A percentile compares a stretch with the other conserved stretches of the same genome.
phyloP scores from a whole-genome alignment of 2,888 invertebrate species.

The Crossocerus cetratus region DNA sequence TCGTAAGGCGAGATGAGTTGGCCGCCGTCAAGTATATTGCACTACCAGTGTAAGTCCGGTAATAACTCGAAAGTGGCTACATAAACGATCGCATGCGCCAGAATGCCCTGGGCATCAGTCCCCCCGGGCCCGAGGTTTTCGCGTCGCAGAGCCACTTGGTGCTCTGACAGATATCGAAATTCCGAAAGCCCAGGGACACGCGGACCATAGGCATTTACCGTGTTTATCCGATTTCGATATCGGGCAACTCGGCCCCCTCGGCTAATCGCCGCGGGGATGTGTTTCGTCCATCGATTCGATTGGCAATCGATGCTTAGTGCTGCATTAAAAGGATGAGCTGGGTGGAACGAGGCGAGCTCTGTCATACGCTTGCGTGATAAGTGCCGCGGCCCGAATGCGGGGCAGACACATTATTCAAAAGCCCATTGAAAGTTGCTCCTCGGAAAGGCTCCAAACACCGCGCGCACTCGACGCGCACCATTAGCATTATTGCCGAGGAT shows the following conservation, averaged over 20 bases:
- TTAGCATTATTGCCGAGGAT: not conserved
- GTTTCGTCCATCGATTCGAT: slow-evolving; percentile 44
- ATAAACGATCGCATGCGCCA: slow-evolving; percentile 30
- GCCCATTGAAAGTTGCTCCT: slow-evolving; percentile 41
- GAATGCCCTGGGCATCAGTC: no score
- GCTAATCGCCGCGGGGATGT: not conserved
- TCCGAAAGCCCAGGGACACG: slow-evolving; percentile 13
- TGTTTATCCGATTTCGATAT: slow-evolving; percentile 36
- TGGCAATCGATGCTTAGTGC: slow-evolving; percentile 41
- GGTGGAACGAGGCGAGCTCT: slow-evolving; percentile 38
- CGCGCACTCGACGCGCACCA: no score
- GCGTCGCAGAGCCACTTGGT: not conserved
- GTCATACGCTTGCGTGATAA: slow-evolving; percentile 24
- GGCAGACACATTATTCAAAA: slow-evolving; percentile 61
- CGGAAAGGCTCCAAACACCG: slow-evolving; percentile 16
- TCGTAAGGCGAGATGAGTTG: slow-evolving; percentile 18
- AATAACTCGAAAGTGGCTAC: slow-evolving; percentile 19
- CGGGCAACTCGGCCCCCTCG: no score
- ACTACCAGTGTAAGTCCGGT: slow-evolving; percentile 16
- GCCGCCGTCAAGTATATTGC: slow-evolving; percentile 9
- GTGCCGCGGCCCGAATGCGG: slow-evolving; percentile 37
- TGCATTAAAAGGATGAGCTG: slow-evolving; percentile 66
- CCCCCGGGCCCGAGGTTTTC: not conserved
- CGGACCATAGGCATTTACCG: slow-evolving; percentile 8
- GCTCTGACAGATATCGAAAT: slow-evolving; percentile 24